Base-by-base conservation (phyloP, 2,888 invertebrate genomes). In the Periphyllus acericola region DNA sequence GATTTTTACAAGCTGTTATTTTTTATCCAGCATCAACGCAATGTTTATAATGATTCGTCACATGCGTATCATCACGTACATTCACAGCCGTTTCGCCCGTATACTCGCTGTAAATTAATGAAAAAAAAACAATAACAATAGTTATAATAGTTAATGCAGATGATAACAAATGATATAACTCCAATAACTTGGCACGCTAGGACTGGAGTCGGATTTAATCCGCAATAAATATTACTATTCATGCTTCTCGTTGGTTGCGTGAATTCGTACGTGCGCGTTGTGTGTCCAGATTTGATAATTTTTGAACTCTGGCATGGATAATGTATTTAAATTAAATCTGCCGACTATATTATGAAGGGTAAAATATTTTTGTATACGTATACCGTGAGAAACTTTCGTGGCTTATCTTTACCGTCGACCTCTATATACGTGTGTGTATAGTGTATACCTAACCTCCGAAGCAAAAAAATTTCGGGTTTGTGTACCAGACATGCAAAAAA, bases 311-410 rank as follows among this genome's bases (percentile, higher is more conserved):
- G 40, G 29, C 40, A 14, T 32, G 21, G 46, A 71, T 71, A 71
- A 68, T 68, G 32, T 46, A 81, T 81, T 81, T 68, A 81, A 81
- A 81, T 81, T 68, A 36, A 68, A 68, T 66, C 80, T 66, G 36
- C n/a, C 80, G 25, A 60, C 29, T n/a, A n/a, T 55, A 34, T 55
- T 34, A 76, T 19, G 19, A 19, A 19, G 9, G 19, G 29, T 29
- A 19, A 66, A 66, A 66, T 66, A 66, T 66, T n/a, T 66, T n/a
- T n/a, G 66, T 66, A 66, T 6, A 66, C 25, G 25, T 21, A n/a
- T 36, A 55, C 32, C 8, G 19, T 29, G 36, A 19, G 32, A 80
- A 68, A 68, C 34, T 19, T 80, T 80, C 19, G 4, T 5, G 19
- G 66, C 66, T 68, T 80, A 80, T 80, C 80, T 80, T 80, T 21